phyloP scores from a whole-genome alignment of 37 sponge, comb jelly and placozoan species.

The Ianthella basta region DNA sequence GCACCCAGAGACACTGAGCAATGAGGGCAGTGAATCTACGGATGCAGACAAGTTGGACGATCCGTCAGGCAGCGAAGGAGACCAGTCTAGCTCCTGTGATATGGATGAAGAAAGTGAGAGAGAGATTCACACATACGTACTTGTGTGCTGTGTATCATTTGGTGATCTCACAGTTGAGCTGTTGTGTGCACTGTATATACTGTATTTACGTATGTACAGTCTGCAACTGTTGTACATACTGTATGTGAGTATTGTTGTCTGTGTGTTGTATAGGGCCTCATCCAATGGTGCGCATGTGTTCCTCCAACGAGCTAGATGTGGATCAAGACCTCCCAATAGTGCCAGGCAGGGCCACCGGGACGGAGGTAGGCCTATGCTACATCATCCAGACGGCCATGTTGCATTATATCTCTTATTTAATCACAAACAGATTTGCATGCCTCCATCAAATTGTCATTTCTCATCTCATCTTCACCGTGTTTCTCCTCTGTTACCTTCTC shows the following conservation, averaged over 20 bases:
- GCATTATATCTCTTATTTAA: too few relatives aligned
- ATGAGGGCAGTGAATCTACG: not conserved
- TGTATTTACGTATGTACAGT: not conserved
- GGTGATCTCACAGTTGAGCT: not conserved
- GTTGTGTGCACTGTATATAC: not conserved
- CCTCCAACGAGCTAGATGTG: slow-evolving; percentile 28
- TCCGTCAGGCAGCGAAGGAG: not conserved
- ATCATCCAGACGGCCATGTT: too few relatives aligned
- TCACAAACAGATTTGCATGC: too few relatives aligned
- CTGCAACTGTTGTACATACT: too few relatives aligned
- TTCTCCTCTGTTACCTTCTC: too few relatives aligned
- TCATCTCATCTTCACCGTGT: too few relatives aligned
- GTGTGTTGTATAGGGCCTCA: slow-evolving; percentile 19
- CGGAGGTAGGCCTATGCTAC: too few relatives aligned
- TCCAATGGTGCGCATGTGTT: not conserved
- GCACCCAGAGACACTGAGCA: not conserved
- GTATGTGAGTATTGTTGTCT: too few relatives aligned
- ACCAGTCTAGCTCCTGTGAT: slow-evolving; percentile 6
- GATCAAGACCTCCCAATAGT: not conserved
- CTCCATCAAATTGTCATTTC: too few relatives aligned
- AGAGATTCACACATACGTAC: not conserved
- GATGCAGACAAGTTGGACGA: not conserved
- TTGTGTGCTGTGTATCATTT: not conserved
- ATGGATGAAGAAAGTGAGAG: slow-evolving; percentile 17
- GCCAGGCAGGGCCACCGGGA: too few relatives aligned